Base-by-base conservation (phyloP, 2,888 invertebrate species). In the Tenthredo livida region DNA sequence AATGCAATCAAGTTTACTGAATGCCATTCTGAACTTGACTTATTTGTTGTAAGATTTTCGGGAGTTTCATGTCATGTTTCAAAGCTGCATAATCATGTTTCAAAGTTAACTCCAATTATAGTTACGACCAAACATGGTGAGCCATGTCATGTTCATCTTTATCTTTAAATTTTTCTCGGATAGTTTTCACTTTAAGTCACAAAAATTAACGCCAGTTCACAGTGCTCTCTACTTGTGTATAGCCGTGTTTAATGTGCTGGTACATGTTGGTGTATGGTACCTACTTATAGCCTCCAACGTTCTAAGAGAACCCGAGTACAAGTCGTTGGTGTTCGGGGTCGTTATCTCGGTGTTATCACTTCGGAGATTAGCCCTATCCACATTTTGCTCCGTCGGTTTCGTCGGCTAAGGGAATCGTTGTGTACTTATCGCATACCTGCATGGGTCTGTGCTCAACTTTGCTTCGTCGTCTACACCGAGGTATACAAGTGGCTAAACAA, bases 291-390 rank as follows among this genome's bases (percentile, higher is more conserved):
- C 33, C 17, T 67, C 67, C 29, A 67, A 67, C 67, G 67, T 67
- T 29, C 67, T 33, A 7, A 29, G 33, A 67, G 33, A 67, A 67
- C 17, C 21, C 21, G 21, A 43, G 72, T 54, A 77, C 33, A 77
- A 77, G 77, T 61, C 37, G 54, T 77, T 77, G 50, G 47, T 77
- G 80, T 80, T 61, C 58, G 40, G 67, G 54, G 70, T 40, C 80
- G 65, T 82, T 85, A 85, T 85, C 85, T 82, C 7, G n/a, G 54
- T 47, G 80, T 85, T 82, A 85, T 85, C 85, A 82, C 67, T 70
- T 17, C 10, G 15, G 67, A 85, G 85, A 85, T 85, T 85, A 85
- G 85, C 40, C 80, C 70, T 85, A 85, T 77, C 77, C 85, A 85
- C 78, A 72, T 67, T 80, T 50, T 70, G 85, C 85, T 82, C 40